Percentiles rank a stretch among this genome's conserved stretches.
These are phyloP conservation scores for Girardia tigrina DNA, from an alignment of 2,888 invertebrate species.

Conservation along the genomic window DNA sequence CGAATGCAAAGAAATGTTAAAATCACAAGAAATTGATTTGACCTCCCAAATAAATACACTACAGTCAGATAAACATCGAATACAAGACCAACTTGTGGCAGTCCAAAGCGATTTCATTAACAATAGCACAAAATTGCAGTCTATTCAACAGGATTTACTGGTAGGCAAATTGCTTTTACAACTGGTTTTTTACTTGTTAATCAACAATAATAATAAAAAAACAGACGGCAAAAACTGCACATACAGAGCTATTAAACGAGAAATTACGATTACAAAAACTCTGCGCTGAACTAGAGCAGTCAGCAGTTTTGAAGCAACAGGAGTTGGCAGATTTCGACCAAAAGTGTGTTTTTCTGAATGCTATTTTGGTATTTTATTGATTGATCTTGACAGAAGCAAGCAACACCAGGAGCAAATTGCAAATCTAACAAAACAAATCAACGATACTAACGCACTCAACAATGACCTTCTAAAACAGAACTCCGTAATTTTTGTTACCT, in stretches of 20 bases:
- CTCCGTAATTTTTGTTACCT: background rate
- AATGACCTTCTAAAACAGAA: background rate
- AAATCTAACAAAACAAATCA: background rate
- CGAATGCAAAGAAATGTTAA: background rate
- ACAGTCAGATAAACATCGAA: background rate
- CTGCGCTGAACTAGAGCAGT: background rate
- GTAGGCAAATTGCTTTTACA: background rate
- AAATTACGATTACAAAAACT: constrained; percentile 8
- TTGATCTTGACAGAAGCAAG: background rate
- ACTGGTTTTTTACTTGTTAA: too few species aligned
- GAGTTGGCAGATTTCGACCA: constrained; percentile 19
- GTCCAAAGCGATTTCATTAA: background rate
- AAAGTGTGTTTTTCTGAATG: background rate
- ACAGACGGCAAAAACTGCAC: background rate
- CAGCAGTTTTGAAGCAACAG: background rate
- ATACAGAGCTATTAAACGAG: background rate
- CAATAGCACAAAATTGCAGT: background rate
- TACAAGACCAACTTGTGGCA: background rate
- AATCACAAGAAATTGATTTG: background rate
- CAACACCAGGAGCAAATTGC: background rate
- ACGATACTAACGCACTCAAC: background rate
- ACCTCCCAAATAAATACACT: background rate
- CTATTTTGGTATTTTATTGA: background rate
- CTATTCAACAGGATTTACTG: constrained; percentile 5
- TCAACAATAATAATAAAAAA: too few species aligned